Base-by-base conservation (phyloP, 1,140 invertebrate genomes). In the Papilio polyxenes region DNA sequence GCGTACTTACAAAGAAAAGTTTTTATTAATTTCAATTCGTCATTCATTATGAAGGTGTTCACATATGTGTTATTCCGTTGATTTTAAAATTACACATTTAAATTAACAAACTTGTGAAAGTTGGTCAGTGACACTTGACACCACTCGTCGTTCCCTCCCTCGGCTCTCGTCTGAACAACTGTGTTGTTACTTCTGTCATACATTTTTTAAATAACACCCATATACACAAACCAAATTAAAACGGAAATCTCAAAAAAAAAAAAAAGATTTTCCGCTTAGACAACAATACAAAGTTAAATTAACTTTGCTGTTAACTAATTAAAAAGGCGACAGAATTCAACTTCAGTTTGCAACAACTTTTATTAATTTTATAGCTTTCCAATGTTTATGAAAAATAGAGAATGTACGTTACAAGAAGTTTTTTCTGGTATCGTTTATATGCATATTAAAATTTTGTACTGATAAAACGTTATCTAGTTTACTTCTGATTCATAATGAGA, bases 101-200 rank as follows among this genome's bases (percentile, higher is more conserved):
- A 78, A 78, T 59, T 51, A 78, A 78, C 51, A 78, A 72, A 72
- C 76, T 59, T 59, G 76, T 10, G 53, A 78, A 78, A 78, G 11
- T 78, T 78, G 76, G 76, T 78, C 76, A 78, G 76, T 78, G 76
- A 56, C 15, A 59, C 76, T 78, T 78, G 76, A 78, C 76, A 78
- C 53, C 76, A 78, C 51, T 78, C 76, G 76, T 78, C 76, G 20
- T 31, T 31, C 51, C 49, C 51, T 17, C 49, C 1, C 76, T 23
- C 17, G 49, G 51, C 76, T 23, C 76, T 78, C 23, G 11, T 78
- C 31, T 78, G 76, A 59, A 78, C 51, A 59, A 78, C 76, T 78
- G 76, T 78, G 76, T 76, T 76, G 75, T 78, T 78, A 78, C 76
- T 78, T 72, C 65, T 72, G 65, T 72, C 65, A 72, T 31, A 72